A percentile compares a stretch with the other conserved stretches of the same genome.
Evolutionary conservation across 2,113 vertebrate species (phyloP).

Genomic region (Thymallus thymallus): DNA sequence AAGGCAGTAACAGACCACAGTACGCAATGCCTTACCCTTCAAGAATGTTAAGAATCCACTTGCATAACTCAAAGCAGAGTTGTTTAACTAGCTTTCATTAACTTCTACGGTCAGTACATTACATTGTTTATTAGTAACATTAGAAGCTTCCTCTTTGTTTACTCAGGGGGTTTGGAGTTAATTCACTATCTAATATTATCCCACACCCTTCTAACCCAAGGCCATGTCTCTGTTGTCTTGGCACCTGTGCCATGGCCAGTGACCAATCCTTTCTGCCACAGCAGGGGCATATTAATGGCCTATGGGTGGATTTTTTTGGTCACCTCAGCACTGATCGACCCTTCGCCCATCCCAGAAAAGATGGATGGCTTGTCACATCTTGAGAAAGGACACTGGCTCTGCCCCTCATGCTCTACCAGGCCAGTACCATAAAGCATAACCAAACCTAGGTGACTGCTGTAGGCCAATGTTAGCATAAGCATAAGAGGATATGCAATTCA

Average conservation of each 20-base stretch:
- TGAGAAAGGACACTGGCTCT: not conserved
- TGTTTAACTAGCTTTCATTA: not conserved
- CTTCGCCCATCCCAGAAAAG: slow-evolving; percentile 12
- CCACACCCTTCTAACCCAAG: not conserved
- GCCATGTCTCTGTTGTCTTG: not conserved
- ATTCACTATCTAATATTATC: slow-evolving; percentile 1
- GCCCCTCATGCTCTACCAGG: slow-evolving; percentile 2
- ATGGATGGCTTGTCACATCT: slow-evolving; percentile 32
- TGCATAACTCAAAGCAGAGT: not conserved
- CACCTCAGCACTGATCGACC: slow-evolving; percentile 35
- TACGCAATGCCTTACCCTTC: no score
- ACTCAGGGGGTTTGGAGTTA: not conserved
- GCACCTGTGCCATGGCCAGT: slow-evolving; percentile 1
- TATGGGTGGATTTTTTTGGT: slow-evolving; percentile 4
- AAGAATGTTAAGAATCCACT: no score
- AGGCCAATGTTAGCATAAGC: no score
- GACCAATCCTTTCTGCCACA: slow-evolving; percentile 13
- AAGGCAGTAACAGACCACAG: no score
- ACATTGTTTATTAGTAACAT: not conserved
- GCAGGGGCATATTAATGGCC: slow-evolving; percentile 24
- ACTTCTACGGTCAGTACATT: no score
- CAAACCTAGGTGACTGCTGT: no score
- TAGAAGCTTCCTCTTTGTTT: not conserved
- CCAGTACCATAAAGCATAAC: not conserved
- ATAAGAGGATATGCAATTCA: no score